These are phyloP conservation scores for Muscidifurax raptorellus DNA, from an alignment of 1,140 invertebrate species.

Conservation along the genomic window DNA sequence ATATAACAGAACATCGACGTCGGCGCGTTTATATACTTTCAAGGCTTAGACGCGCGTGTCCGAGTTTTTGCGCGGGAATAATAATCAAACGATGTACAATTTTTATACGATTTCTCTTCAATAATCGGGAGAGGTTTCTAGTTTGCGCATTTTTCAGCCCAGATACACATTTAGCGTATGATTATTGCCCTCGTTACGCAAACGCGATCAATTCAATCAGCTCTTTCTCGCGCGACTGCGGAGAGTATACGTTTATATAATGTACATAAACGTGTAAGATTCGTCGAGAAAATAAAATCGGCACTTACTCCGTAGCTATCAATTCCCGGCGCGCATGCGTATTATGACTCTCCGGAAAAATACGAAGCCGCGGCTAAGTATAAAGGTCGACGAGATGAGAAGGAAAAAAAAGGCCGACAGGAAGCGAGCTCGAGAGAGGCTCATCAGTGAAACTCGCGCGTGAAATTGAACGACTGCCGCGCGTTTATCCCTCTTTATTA, in stretches of 20 bases:
- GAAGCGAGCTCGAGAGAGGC: neutral
- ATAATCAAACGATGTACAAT: neutral
- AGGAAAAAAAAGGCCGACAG: neutral
- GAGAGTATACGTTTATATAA: no score
- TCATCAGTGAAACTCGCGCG: neutral
- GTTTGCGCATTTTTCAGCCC: no score
- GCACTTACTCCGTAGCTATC: neutral
- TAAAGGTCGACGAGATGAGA: neutral
- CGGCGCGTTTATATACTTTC: constrained; percentile 13
- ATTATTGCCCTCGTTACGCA: no score
- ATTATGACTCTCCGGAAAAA: no score
- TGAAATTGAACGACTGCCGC: no score
- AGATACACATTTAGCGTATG: no score
- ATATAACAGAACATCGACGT: neutral
- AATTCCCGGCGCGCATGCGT: neutral
- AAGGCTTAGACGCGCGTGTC: neutral
- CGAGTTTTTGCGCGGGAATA: constrained; percentile 8
- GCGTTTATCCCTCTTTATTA: neutral
- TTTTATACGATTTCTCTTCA: neutral
- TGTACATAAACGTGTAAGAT: no score
- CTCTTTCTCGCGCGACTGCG: no score
- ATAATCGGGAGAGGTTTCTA: neutral
- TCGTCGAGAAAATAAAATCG: no score
- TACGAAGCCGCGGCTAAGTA: neutral
- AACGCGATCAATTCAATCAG: no score